Evolutionary conservation across 2,888 invertebrate genomes (phyloP), one percentile per base, ranked within the genome.

Genomic region (Salpingus planirostris): DNA sequence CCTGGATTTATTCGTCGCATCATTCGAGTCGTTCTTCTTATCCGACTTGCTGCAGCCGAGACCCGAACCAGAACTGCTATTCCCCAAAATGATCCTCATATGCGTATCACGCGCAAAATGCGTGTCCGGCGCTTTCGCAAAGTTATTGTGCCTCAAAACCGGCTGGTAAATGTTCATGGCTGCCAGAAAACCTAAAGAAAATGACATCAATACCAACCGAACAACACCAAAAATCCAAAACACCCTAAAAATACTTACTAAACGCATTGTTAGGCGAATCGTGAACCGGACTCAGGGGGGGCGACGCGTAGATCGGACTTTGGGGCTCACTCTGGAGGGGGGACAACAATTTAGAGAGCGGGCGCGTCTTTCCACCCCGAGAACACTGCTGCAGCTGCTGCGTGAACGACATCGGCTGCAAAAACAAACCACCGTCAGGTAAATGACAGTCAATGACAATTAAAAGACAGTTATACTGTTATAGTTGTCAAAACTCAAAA

Each of bases 71-170:
- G 52, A 49, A 33, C 47, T 51, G 30, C 55, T 48, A 37, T 62
- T 64, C 10, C 64, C 64, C 42, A 90, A 65, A 48, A 90, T 90
- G 44, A 90, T 90, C 42, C 88, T 71, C 89, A 90, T 90, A 54
- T 90, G 90, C 1, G 89, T 88, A 59, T 90, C 89, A n/a, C 89
- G 69, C 31, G 84, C 84, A 67, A 87, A 88, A 59, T 88, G 88
- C 18, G 81, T 82, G 62, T 88, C 87, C 0, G 84, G 73, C 0
- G 57, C 73, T 51, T 55, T 62, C 11, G 29, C 59, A 60, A 55
- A 69, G 60, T 65, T 42, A 58, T 55, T 34, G 41, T 65, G 66
- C 37, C 64, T 49, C 30, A 65, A 46, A 3, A 65, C 65, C 13
- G 65, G 65, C 35, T 65, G 65, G 42, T 66, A 66, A 33, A 66